A percentile compares a stretch with the other conserved stretches of the same genome.
Conservation (phyloP, 53 echinoderm and acorn worm genomes). For the Henricia sp. region DNA sequence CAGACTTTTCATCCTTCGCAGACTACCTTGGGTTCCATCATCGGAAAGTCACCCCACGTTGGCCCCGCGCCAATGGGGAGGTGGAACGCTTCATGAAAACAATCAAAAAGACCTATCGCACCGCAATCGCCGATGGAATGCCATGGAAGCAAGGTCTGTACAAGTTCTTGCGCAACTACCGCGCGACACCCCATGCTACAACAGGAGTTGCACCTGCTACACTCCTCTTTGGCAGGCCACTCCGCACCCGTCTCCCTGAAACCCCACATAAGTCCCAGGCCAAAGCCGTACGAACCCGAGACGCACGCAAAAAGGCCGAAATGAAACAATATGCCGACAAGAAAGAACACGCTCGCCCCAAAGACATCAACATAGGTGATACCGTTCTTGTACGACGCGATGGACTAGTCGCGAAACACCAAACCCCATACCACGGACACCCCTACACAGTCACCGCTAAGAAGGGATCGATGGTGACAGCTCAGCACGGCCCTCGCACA, state of each 20-base stretch:
- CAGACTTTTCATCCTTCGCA: slow-evolving; percentile 61
- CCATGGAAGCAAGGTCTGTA: slow-evolving; percentile 64
- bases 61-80: slow-evolving; percentile 78
- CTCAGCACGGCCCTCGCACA: neutral
- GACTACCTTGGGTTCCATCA: slow-evolving; percentile 69
- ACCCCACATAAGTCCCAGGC: neutral
- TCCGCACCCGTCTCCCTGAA: slow-evolving; percentile 2
- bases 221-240: slow-evolving; percentile 5
- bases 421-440: slow-evolving; percentile 45
- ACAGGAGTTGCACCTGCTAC: slow-evolving; percentile 49
- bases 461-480: slow-evolving; percentile 36
- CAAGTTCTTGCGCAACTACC: too few relatives aligned
- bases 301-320: neutral
- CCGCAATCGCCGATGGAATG: slow-evolving; percentile 46
- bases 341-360: neutral
- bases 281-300: neutral
- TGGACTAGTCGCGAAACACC: neutral
- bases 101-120: slow-evolving; percentile 58
- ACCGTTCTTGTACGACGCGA: slow-evolving; percentile 23
- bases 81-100: slow-evolving; percentile 69
- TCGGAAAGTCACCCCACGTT: slow-evolving; percentile 57
- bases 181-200: slow-evolving; percentile 64
- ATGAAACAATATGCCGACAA: slow-evolving; percentile 26
- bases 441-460: slow-evolving; percentile 16
- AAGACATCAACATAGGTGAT: slow-evolving; percentile 4